Evolutionary conservation across 35 echinoderm and acorn worm species (phyloP).

Genomic region (Heliocidaris tuberculata): DNA sequence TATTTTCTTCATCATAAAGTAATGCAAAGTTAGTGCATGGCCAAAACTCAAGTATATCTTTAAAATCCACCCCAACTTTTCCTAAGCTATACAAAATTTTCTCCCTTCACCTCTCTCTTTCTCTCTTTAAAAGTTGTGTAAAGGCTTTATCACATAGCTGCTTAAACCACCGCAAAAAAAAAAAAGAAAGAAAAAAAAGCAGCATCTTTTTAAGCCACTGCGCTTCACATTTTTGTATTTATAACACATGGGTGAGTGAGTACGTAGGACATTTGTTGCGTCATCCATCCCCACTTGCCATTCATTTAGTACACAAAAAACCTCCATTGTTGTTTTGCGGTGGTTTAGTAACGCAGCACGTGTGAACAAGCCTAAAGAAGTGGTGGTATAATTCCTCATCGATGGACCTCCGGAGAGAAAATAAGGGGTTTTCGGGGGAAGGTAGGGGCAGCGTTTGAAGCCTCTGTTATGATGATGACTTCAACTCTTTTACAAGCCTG

Average conservation of each 20-base stretch:
- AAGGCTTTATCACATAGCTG: too few species aligned
- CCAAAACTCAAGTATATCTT: too few species aligned
- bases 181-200: too few species aligned
- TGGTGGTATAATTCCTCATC: background rate
- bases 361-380: background rate
- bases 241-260: too few species aligned
- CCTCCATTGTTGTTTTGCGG: background rate
- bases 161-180: too few species aligned
- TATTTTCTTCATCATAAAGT: too few species aligned
- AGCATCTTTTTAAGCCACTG: too few species aligned
- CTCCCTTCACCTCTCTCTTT: background rate
- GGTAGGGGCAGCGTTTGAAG: background rate
- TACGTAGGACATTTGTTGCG: too few species aligned
- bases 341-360: background rate
- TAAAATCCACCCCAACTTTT: background rate
- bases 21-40: too few species aligned
- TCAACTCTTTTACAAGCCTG: conserved; percentile 35
- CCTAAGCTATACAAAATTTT: background rate
- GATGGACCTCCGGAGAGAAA: background rate
- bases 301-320: background rate
- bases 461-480: conserved; percentile 15
- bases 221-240: too few species aligned
- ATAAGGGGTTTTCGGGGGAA: background rate
- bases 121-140: background rate
- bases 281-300: too few species aligned